Conservation (phyloP, 2,113 vertebrate species). For the Pseudonaja textilis region DNA sequence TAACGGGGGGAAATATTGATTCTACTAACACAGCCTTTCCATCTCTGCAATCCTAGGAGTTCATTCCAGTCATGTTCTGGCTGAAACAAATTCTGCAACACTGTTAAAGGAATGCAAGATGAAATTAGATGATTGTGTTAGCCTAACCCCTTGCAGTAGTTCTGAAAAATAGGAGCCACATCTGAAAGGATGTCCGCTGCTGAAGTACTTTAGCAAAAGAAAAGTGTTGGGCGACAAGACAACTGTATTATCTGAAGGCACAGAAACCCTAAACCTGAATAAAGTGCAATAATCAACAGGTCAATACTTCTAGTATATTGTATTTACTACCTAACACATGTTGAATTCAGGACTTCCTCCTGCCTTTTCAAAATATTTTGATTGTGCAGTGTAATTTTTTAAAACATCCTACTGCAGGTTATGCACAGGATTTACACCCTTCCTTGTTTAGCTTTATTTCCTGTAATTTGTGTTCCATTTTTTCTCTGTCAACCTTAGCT, state of each 20-base stretch:
- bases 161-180: neutral
- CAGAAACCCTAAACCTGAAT: neutral
- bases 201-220: neutral
- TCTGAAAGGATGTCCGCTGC: too few species aligned
- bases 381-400: neutral
- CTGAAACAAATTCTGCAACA: neutral
- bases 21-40: neutral
- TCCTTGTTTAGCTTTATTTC: neutral
- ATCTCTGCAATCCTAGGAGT: neutral
- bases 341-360: neutral
- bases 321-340: neutral
- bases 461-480: neutral
- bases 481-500: neutral
- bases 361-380: neutral
- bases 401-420: neutral
- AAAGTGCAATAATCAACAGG: neutral
- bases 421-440: neutral
- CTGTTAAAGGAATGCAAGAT: neutral
- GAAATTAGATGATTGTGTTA: neutral
- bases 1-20: conserved; percentile 15
- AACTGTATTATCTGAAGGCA: neutral
- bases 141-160: neutral
- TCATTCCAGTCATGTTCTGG: conserved; percentile 15
- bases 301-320: neutral
- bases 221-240: neutral